Evolutionary conservation across 2,113 vertebrate genomes (phyloP).

Genomic region (Semnornis frantzii): DNA sequence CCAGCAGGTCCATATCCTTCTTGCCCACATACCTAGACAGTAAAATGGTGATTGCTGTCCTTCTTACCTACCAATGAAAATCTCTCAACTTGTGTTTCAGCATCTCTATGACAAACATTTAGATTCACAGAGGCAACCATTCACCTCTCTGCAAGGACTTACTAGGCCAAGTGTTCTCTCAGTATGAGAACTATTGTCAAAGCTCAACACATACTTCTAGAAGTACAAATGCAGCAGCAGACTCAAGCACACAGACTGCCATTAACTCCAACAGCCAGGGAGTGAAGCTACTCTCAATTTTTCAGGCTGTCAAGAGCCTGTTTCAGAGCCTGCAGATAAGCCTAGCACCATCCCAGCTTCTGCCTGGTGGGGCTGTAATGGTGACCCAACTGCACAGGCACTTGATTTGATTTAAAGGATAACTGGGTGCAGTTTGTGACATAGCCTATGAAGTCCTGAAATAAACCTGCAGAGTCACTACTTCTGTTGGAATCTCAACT

Average conservation of each 20-base stretch:
- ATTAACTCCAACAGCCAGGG: background rate
- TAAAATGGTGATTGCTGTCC: no score
- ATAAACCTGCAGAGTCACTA: background rate
- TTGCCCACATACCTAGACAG: background rate
- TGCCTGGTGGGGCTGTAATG: background rate
- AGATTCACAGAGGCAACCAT: background rate
- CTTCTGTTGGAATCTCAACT: background rate
- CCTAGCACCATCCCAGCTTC: fast-evolving
- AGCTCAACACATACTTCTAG: background rate
- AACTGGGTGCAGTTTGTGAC: background rate
- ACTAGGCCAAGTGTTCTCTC: background rate
- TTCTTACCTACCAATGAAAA: background rate
- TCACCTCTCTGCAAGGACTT: background rate
- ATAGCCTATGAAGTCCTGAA: background rate
- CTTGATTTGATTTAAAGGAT: background rate
- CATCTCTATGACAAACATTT: background rate
- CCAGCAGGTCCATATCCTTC: no score
- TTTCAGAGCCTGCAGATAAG: background rate
- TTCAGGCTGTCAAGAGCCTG: background rate
- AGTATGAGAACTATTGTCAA: background rate
- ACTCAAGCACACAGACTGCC: background rate
- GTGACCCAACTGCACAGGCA: background rate
- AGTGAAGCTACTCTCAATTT: background rate
- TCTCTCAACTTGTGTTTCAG: background rate
- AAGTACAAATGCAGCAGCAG: background rate